phyloP scores from a whole-genome alignment of 1,140 invertebrate genomes.

The Atta colombica region DNA sequence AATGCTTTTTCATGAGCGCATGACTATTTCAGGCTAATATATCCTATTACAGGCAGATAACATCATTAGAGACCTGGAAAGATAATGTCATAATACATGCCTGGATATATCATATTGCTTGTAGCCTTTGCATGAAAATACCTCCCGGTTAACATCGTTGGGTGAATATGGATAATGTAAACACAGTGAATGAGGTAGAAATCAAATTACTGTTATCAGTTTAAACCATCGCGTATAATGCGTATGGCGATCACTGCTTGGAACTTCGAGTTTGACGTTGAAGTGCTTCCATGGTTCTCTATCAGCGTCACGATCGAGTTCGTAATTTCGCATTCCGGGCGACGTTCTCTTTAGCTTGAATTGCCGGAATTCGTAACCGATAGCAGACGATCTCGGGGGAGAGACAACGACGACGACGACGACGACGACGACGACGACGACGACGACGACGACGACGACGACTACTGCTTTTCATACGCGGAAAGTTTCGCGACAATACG shows the following conservation, averaged over 20 bases:
- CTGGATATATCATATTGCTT: not conserved
- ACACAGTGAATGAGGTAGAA: conserved; percentile 51
- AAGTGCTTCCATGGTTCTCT: conserved; percentile 32
- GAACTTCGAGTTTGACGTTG: conserved; percentile 64
- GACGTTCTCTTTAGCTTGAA: conserved; percentile 58
- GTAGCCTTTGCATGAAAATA: conserved; percentile 33
- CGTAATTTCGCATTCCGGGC: conserved; percentile 69
- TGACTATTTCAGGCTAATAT: conserved; percentile 32
- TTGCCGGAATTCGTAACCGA: conserved; percentile 53
- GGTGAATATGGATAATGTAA: conserved; percentile 51
- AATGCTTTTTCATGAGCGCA: not conserved
- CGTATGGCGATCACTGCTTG: conserved; percentile 41
- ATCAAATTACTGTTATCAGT: conserved; percentile 54
- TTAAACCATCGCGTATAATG: conserved; percentile 54
- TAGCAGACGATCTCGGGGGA: conserved; percentile 35
- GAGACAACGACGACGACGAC: conserved; percentile 6
- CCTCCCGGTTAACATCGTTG: conserved; percentile 39
- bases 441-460: conserved; percentile 13
- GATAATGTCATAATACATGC: conserved; percentile 21
- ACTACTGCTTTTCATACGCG: conserved; percentile 56
- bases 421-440: conserved; percentile 6
- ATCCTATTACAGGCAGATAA: not conserved
- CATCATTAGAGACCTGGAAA: not conserved
- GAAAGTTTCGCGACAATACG: conserved; percentile 60
- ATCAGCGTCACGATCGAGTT: conserved; percentile 63